Base-by-base conservation (phyloP, 2,113 vertebrate species). In the Muntiacus muntjak region DNA sequence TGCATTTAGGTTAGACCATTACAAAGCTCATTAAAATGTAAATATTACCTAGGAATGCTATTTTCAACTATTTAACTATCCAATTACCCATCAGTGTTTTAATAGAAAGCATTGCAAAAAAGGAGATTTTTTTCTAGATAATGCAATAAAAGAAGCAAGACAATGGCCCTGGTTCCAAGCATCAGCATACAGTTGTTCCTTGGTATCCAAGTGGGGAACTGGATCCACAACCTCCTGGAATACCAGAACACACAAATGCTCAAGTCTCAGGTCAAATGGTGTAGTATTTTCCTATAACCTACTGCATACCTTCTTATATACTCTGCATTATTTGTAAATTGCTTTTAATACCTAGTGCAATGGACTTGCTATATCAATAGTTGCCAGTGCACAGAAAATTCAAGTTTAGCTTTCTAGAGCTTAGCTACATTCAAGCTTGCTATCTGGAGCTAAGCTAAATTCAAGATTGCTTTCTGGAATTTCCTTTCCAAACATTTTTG, bases 11-110 rank as follows among this genome's bases (percentile, higher is more conserved):
- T 25, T 76, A 89, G 83, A 16, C 43, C 60, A 82, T 36, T 52
- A 78, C 11, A 81, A 58, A 47, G 6, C 19, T 83, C 52, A 36
- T 74, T 82, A 90, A 94, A 78, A 76, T 96, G 50, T 71, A 89
- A 87, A 84, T 81, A 96, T 55, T 74, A 50, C 26, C 14, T 47
- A 84, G 47, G 26, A 50, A 95, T 1, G 13, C 47, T 43, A 21
- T 93, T 81, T 95, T 92, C 23, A 67, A 9, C 47, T 64, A 21
- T 85, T 92, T 78, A 45, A 40, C 15, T 45, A 54, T 36, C 26
- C n/a, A 13, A 54, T 57, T 67, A 54, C 23, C 30, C 74, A 87
- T 4, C 15, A 58, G 4, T 8, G 5, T 82, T 85, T 95, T 71
- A 62, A 93, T 28, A 91, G 52, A 90, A 95, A 78, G 6, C 21